Evolutionary conservation across 2,888 invertebrate species (phyloP).

Genomic region (Selenia dentaria): DNA sequence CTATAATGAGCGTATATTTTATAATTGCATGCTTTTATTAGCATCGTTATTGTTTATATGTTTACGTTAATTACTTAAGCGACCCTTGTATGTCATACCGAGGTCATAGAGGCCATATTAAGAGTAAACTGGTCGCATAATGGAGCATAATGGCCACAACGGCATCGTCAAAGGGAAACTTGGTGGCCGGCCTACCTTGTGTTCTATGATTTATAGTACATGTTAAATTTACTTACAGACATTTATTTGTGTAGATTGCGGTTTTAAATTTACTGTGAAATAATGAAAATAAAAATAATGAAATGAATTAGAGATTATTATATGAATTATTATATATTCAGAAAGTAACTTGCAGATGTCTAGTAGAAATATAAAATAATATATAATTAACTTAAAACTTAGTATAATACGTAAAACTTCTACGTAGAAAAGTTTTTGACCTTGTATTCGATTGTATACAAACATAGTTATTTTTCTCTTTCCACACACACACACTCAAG

Average conservation of each 20-base stretch:
- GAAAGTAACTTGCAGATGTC: too few species aligned
- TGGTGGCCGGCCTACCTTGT: constrained; percentile 25
- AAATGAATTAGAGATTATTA: not conserved
- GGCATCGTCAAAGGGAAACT: constrained; percentile 29
- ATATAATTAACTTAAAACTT: too few species aligned
- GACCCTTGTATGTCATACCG: constrained; percentile 10
- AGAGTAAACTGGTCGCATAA: constrained; percentile 28
- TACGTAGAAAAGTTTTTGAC: too few species aligned
- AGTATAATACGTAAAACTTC: too few species aligned
- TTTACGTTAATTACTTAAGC: constrained; percentile 11
- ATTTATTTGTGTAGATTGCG: constrained; percentile 17
- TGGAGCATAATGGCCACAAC: constrained; percentile 26
- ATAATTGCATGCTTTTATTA: too few species aligned
- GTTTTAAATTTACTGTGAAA: constrained; percentile 10
- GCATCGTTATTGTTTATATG: constrained; percentile 1
- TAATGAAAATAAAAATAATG: too few species aligned
- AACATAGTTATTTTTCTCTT: too few species aligned
- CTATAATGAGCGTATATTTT: too few species aligned
- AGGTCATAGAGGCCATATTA: constrained; percentile 17
- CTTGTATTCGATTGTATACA: too few species aligned
- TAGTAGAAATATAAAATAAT: too few species aligned
- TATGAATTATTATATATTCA: too few species aligned
- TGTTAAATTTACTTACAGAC: constrained; percentile 2
- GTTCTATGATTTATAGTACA: constrained; percentile 23
- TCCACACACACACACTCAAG: too few species aligned